Base-by-base conservation (phyloP, 2,797 vertebrate genomes). In the Tenualosa thibaudeaui region DNA sequence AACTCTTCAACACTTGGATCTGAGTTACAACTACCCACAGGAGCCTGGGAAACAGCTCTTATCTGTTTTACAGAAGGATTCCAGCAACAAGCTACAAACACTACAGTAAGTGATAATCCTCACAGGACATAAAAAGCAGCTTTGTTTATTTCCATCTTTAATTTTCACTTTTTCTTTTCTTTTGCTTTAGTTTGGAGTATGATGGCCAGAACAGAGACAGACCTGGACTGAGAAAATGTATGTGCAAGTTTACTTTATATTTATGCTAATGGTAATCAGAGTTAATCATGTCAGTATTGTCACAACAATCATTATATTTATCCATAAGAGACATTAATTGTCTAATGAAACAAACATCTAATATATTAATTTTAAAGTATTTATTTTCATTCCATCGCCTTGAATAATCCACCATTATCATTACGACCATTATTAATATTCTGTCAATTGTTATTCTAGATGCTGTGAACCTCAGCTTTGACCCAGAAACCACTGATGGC, bases 141-240 rank as follows among this genome's bases (percentile, higher is more conserved):
- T 58, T 6, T 58, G 0, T 75, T 75, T 17, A 71, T 13, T 37
- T 24, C 7, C 3, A 71, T 71, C 65, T 10, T 71, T 71, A 15
- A 37, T 15, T 13, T 71, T 71, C 56, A 22, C 19, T 71, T 24
- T 75, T 75, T 43, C 17, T 31, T 75, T 31, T 31, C 31, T 31
- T 31, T 31, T 31, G 31, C 31, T 43, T 75, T 37, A 75, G 68
- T 43, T 15, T 75, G 31, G 68, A 75, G 13, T 17, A 17, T 43
- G 31, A 15, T 15, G 68, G 31, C 31, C 31, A 75, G 68, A 75
- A 17, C 31, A 75, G 68, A 75, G 68, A 75, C 68, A 75, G 17
- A 40, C 31, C 68, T 75, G 68, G 68, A 26, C 31, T 75, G 68
- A 75, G 68, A 31, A 75, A 75, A 40, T 75, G 68, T 75, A 40